Conservation (phyloP, 2,888 invertebrate species). For the Tenthredo amoena region DNA sequence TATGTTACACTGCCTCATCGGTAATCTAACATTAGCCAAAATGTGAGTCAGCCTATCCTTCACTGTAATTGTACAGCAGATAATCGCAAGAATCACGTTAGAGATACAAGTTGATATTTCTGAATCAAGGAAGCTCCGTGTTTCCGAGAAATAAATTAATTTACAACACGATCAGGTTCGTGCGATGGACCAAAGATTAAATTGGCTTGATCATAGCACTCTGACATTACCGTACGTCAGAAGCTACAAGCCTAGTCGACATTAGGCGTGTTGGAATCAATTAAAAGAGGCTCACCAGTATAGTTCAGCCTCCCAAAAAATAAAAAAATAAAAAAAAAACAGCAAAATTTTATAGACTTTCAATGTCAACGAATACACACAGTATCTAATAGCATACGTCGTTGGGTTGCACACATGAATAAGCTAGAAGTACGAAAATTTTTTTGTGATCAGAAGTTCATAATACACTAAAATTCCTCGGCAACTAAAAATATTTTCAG, state of each 20-base stretch:
- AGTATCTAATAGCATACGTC: not conserved
- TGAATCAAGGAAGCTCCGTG: not conserved
- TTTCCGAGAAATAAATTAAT: not conserved
- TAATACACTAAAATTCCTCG: not conserved
- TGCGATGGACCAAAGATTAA: not conserved
- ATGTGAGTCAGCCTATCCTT: no score
- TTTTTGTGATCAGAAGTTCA: not conserved
- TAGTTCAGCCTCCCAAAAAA: conserved; percentile 26
- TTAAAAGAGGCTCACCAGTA: not conserved
- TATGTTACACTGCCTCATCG: no score
- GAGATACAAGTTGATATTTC: not conserved
- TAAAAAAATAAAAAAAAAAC: conserved; percentile 18
- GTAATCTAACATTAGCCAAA: no score
- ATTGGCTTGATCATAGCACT: not conserved
- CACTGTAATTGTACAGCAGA: not conserved
- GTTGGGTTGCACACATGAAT: not conserved
- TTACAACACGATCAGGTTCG: not conserved
- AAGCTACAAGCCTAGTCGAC: not conserved
- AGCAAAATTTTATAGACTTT: conserved; percentile 9
- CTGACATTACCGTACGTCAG: not conserved
- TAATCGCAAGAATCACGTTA: not conserved
- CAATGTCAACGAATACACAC: not conserved
- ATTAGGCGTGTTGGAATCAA: not conserved
- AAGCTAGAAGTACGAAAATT: not conserved
- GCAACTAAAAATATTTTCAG: not conserved